Evolutionary conservation across 2,797 vertebrate genomes (phyloP), one percentile per base, ranked within the genome.

Genomic region (Gambusia yucatana): DNA sequence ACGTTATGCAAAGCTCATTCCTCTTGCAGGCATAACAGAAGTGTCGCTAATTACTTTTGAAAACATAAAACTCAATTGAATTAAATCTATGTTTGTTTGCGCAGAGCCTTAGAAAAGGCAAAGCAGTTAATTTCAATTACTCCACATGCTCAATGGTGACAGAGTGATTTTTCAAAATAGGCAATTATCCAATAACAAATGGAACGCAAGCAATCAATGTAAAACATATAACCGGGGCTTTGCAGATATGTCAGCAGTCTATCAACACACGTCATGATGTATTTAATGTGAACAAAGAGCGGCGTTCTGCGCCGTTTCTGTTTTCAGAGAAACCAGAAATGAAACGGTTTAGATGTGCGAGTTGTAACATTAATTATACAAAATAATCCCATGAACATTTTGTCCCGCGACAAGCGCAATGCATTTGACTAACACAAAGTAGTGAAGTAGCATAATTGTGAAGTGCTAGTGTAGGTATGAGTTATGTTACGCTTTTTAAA

Each of bases 1-100:
- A 43, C 61, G 25, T 79, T 77, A 72, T 74, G 43, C 59, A 69
- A 85, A 72, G 63, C 65, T 46, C 33, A 82, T 81, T 81, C 28
- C 50, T 73, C 75, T 75, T 82, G 50, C 87, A 78, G 59, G 33
- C 39, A 46, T 30, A 36, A 55, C 43, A 76, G 44, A 14, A 11
- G 39, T 17, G 28, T 69, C 39, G 17, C 76, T 72, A 36, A 77
- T 78, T 84, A 77, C 57, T 71, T 43, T 82, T 80, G 48, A 50
- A 76, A 85, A 65, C 30, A 52, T 48, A 6, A 55, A 81, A 79
- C 73, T 57, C 6, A 78, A 79, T 75, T 4, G n/a, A 8, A 72
- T 84, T 13, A 72, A 69, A 59, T 59, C 44, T 0, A 47, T 82
- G 30, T 61, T 81, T 76, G 41, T 73, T 76, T 84, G 63, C 41